These are phyloP conservation scores for Characodon lateralis DNA, from an alignment of 2,797 vertebrate species.

Conservation along the genomic window DNA sequence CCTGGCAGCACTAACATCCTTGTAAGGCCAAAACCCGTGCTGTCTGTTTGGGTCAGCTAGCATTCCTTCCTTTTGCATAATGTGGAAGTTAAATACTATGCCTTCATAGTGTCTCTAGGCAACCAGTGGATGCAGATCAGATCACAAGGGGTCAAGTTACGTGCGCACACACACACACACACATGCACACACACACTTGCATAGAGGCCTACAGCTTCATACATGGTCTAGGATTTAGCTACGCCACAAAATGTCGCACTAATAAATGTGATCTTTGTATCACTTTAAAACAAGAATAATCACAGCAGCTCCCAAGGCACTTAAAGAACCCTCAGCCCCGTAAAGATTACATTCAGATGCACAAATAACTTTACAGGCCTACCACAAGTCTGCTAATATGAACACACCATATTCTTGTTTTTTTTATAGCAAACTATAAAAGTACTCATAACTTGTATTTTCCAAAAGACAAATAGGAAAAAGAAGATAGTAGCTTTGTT, in stretches of 20 bases:
- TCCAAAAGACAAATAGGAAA: conserved; percentile 19
- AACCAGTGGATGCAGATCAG: conserved; percentile 46
- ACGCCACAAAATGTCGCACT: conserved; percentile 38
- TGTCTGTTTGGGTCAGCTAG: conserved; percentile 49
- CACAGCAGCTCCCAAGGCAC: conserved; percentile 26
- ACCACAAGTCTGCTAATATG: conserved; percentile 58
- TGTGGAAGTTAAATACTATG: conserved; percentile 38
- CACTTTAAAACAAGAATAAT: conserved; percentile 18
- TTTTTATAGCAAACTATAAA: conserved; percentile 53
- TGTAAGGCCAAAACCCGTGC: conserved; percentile 59
- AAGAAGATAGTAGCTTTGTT: conserved; percentile 44
- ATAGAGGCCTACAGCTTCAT: conserved; percentile 20
- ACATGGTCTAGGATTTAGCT: conserved; percentile 9
- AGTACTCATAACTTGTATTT: conserved; percentile 42
- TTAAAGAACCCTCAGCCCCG: conserved; percentile 4
- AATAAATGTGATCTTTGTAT: conserved; percentile 35
- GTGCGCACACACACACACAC: background rate
- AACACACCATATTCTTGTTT: conserved; percentile 32
- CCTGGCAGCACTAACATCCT: conserved; percentile 35
- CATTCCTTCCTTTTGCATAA: conserved; percentile 59
- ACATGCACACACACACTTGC: conserved; percentile 1
- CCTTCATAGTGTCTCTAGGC: conserved; percentile 45
- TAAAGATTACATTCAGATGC: conserved; percentile 44
- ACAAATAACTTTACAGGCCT: conserved; percentile 43
- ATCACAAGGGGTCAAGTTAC: conserved; percentile 60